Evolutionary conservation across 2,888 invertebrate species (phyloP).

Genomic region (Prenolepis imparis): DNA sequence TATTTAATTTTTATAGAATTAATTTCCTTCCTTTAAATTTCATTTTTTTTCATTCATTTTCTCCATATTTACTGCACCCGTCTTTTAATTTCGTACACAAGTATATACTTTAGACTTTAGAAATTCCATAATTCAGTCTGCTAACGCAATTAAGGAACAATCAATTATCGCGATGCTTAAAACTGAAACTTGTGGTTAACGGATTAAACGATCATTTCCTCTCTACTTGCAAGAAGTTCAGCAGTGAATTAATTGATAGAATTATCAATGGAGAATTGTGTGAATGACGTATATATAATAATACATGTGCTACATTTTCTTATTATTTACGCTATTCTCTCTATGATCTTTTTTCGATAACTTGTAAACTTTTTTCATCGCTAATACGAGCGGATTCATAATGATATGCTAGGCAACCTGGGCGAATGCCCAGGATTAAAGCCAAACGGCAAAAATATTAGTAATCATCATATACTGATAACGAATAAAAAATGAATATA

Average conservation of each 20-base stretch:
- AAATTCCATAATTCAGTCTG: background rate
- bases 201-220: background rate
- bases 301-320: slow-evolving; percentile 37
- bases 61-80: background rate
- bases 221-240: background rate
- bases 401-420: slow-evolving; percentile 46
- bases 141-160: background rate
- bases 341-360: slow-evolving; percentile 24
- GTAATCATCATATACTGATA: background rate
- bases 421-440: slow-evolving; percentile 20
- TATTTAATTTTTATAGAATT: background rate
- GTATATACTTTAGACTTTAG: background rate
- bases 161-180: slow-evolving; percentile 9
- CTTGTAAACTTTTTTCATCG: background rate
- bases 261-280: slow-evolving; percentile 32
- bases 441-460: slow-evolving; percentile 18
- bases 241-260: slow-evolving; percentile 38
- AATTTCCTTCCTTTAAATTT: background rate
- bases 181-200: slow-evolving; percentile 7
- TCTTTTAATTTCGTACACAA: background rate
- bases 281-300: slow-evolving; percentile 34
- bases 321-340: slow-evolving; percentile 37
- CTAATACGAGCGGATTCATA: slow-evolving; percentile 26
- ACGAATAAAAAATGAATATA: slow-evolving; percentile 21
- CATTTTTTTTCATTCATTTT: background rate